Conservation (phyloP, 1,140 invertebrate species). For the Gryllus bimaculatus region DNA sequence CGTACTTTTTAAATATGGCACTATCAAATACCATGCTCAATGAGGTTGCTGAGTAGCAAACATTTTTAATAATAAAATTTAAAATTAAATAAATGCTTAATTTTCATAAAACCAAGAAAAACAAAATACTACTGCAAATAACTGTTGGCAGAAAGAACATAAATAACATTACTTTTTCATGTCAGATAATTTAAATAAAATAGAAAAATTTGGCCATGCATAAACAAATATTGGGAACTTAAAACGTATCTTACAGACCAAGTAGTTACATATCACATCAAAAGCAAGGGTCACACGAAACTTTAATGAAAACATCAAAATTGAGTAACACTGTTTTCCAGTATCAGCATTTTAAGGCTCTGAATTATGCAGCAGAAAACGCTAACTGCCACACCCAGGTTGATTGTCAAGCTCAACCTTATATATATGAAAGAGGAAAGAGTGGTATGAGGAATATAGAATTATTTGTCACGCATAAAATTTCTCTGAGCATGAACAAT, state of each 20-base stretch:
- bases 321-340: background rate
- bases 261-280: background rate
- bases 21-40: conserved; percentile 15
- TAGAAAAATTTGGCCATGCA: no score
- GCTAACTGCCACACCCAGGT: background rate
- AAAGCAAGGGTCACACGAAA: background rate
- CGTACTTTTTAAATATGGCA: conserved; percentile 14
- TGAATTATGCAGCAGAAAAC: background rate
- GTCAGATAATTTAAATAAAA: background rate
- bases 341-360: background rate
- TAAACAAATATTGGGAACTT: no score
- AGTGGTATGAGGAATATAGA: background rate
- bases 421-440: background rate
- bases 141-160: background rate
- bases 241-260: no score
- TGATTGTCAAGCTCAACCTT: background rate
- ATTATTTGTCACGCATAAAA: background rate
- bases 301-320: background rate
- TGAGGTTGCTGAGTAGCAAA: background rate
- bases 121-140: background rate
- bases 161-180: background rate
- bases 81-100: background rate
- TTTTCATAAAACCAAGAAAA: background rate
- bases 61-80: conserved; percentile 2
- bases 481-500: background rate